phyloP scores from a whole-genome alignment of 2,113 vertebrate genomes.

The Trichomycterus rosablanca region DNA sequence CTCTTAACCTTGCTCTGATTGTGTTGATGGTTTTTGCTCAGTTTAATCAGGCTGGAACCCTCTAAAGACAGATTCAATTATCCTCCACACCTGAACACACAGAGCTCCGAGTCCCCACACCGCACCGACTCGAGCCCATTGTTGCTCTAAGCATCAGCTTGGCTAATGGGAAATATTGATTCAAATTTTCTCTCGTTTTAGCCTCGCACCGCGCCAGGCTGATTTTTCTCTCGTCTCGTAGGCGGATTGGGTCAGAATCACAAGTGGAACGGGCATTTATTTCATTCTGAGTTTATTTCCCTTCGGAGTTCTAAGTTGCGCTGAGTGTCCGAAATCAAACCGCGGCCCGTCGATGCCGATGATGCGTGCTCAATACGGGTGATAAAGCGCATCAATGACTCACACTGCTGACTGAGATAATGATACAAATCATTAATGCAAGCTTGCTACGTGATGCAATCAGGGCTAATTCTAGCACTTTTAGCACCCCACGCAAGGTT shows the following conservation, averaged over 20 bases:
- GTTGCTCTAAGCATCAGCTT: constrained; percentile 62
- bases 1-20: constrained; percentile 53
- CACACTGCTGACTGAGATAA: neutral
- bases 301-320: constrained; percentile 39
- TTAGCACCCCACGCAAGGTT: no score
- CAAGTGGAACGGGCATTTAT: constrained; percentile 56
- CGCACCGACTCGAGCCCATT: constrained; percentile 53
- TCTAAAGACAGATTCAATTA: constrained; percentile 68
- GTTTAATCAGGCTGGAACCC: constrained; percentile 66
- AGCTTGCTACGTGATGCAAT: no score
- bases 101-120: constrained; percentile 57
- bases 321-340: constrained; percentile 28
- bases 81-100: constrained; percentile 67
- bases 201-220: constrained; percentile 36
- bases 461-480: no score
- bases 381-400: constrained; percentile 18
- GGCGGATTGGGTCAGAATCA: constrained; percentile 52
- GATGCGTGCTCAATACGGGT: constrained; percentile 21
- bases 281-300: constrained; percentile 59
- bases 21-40: constrained; percentile 52
- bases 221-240: constrained; percentile 41
- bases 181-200: constrained; percentile 51
- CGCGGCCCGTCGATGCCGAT: constrained; percentile 22
- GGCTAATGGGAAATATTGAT: constrained; percentile 68
- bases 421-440: no score